Conservation (phyloP, 2,113 vertebrate species). For the Tricholaema leucomelas region DNA sequence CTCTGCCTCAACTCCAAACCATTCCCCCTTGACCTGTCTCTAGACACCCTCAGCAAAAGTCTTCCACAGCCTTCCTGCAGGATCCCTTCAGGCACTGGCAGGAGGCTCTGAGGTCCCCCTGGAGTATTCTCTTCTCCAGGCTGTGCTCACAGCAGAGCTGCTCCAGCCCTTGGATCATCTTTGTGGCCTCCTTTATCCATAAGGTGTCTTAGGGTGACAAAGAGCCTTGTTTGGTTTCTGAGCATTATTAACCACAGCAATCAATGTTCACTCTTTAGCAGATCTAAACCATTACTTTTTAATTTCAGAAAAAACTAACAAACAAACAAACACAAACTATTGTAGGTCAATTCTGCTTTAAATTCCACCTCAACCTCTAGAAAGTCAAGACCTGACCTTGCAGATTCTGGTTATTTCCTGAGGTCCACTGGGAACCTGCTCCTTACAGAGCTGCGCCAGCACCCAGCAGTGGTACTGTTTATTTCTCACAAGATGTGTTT, state of each 20-base stretch:
- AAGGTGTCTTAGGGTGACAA: not conserved
- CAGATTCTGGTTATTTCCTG: not conserved
- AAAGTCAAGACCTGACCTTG: not conserved
- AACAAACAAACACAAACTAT: not conserved
- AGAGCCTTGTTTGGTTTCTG: not conserved
- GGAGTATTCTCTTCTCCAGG: too few relatives aligned
- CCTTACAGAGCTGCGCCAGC: not conserved
- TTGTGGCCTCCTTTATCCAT: not conserved
- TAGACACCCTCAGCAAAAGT: too few relatives aligned
- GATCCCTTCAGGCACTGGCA: too few relatives aligned
- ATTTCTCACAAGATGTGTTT: not conserved
- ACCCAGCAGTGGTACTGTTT: not conserved
- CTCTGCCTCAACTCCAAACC: too few relatives aligned
- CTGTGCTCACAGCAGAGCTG: too few relatives aligned
- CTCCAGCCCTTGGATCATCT: too few relatives aligned
- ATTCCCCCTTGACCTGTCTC: too few relatives aligned
- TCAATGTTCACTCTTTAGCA: not conserved
- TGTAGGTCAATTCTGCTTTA: not conserved
- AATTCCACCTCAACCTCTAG: not conserved
- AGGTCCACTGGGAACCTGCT: not conserved
- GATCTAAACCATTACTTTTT: not conserved
- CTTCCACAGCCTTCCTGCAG: too few relatives aligned
- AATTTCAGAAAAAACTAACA: not conserved
- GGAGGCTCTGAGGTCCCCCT: too few relatives aligned
- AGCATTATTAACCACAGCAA: not conserved